These are phyloP conservation scores for Latrodectus elegans DNA, from an alignment of 2,888 invertebrate species.

Conservation along the genomic window DNA sequence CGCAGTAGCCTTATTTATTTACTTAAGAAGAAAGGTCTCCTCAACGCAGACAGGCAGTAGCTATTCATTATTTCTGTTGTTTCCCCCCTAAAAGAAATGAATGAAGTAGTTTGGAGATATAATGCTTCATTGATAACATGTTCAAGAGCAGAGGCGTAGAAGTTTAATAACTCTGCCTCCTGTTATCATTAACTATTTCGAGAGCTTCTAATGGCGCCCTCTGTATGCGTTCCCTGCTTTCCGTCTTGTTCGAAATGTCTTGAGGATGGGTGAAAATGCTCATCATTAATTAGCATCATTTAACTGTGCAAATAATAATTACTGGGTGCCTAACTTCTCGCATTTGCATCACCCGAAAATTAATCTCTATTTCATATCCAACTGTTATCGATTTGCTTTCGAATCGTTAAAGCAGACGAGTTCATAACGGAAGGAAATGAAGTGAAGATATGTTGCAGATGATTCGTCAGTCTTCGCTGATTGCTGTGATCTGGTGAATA, in stretches of 20 bases:
- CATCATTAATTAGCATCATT: conserved; percentile 5
- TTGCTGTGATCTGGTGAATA: no score
- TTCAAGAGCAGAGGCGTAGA: neutral
- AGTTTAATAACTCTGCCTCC: neutral
- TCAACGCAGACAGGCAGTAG: no score
- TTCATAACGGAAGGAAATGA: neutral
- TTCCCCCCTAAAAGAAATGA: neutral
- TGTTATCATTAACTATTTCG: neutral
- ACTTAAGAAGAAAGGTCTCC: no score
- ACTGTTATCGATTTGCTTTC: conserved; percentile 1
- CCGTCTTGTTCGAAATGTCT: neutral
- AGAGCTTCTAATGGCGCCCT: neutral
- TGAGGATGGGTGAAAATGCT: conserved; percentile 2
- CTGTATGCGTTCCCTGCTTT: neutral
- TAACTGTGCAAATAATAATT: conserved; percentile 1
- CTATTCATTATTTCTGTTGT: neutral
- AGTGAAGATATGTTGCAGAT: neutral
- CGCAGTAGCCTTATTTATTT: no score
- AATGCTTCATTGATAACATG: neutral
- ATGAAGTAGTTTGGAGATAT: neutral
- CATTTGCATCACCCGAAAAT: neutral
- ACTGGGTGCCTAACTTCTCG: conserved; percentile 5
- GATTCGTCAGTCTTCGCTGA: no score
- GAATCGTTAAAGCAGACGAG: neutral
- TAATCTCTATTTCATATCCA: conserved; percentile 5